phyloP scores from a whole-genome alignment of 2,888 invertebrate species.

The Polymixis lichenea region DNA sequence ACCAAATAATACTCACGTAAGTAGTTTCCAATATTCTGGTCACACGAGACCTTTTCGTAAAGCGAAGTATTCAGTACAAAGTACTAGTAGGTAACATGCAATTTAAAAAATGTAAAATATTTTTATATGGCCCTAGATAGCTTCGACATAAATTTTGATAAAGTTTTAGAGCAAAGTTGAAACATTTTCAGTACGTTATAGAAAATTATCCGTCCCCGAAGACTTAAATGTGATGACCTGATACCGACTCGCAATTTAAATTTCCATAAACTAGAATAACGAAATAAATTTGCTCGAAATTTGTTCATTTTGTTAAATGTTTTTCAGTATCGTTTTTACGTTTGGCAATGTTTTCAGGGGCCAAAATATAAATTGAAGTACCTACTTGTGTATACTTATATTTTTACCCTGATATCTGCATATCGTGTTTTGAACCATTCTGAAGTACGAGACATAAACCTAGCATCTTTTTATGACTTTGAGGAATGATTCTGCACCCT shows the following conservation, averaged over 20 bases:
- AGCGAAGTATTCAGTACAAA: conserved; percentile 15
- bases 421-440: neutral
- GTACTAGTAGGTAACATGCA: conserved; percentile 26
- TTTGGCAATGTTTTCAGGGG: neutral
- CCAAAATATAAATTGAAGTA: conserved; percentile 8
- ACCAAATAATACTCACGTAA: neutral
- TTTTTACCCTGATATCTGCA: neutral
- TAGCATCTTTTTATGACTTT: neutral
- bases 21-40: conserved; percentile 35
- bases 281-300: conserved; percentile 11
- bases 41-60: conserved; percentile 14
- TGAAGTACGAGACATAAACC: neutral
- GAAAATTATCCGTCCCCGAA: conserved; percentile 47
- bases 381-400: neutral
- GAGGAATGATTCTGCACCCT: neutral
- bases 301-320: conserved; percentile 8
- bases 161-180: conserved; percentile 34
- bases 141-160: conserved; percentile 36
- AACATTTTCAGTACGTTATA: conserved; percentile 39
- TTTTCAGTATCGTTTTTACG: conserved; percentile 3
- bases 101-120: conserved; percentile 33
- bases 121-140: conserved; percentile 40
- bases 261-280: conserved; percentile 24
- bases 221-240: conserved; percentile 6
- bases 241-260: conserved; percentile 29